These are phyloP conservation scores for Propithecus coquereli DNA, from an alignment of 2,113 vertebrate species.

Conservation along the genomic window DNA sequence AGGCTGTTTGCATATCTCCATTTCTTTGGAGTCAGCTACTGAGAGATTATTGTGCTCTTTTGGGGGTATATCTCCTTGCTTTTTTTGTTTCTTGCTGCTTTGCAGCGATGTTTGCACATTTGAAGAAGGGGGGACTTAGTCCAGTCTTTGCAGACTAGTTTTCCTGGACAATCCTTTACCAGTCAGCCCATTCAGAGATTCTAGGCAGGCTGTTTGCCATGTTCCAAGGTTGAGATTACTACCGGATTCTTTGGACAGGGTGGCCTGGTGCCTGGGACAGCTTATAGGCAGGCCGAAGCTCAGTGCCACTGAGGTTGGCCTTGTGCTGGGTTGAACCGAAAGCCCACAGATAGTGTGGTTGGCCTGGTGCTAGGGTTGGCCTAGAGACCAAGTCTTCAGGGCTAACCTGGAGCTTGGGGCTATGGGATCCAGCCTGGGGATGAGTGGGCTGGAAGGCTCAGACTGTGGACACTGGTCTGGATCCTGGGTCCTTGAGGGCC, in stretches of 20 bases:
- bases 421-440: background rate
- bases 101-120: background rate
- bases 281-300: background rate
- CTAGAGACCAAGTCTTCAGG: background rate
- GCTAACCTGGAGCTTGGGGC: background rate
- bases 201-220: too few species aligned
- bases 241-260: background rate
- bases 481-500: background rate
- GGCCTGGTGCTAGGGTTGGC: background rate
- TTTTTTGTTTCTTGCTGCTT: background rate
- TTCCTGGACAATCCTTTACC: background rate
- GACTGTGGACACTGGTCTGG: background rate
- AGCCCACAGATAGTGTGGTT: background rate
- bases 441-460: background rate
- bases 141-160: background rate
- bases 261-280: background rate
- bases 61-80: background rate
- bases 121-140: background rate
- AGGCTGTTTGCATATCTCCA: background rate
- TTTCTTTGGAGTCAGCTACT: background rate
- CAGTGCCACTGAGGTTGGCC: too few species aligned
- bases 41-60: background rate
- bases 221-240: too few species aligned
- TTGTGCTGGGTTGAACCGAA: background rate
- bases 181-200: background rate